Percentiles rank a stretch among this genome's conserved stretches.
phyloP scores from a whole-genome alignment of 1,140 invertebrate species.

The Trachymyrmex septentrionalis region DNA sequence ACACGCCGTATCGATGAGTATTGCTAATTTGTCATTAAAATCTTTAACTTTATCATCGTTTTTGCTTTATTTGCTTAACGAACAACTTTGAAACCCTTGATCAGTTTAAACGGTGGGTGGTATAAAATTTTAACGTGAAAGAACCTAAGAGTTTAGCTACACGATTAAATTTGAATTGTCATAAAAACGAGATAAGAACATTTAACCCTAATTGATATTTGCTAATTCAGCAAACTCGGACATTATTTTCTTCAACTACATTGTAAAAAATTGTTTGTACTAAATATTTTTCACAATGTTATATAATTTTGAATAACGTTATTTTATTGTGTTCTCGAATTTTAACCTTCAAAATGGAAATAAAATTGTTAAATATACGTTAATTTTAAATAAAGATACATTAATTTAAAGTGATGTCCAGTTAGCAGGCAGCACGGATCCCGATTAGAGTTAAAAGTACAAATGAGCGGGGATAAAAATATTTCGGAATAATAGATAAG shows the following conservation, averaged over 20 bases:
- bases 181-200: background rate
- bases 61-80: background rate
- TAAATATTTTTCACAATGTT: too few relatives aligned
- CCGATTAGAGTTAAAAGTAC: background rate
- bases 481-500: background rate
- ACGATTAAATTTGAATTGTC: background rate
- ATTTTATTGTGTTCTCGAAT: too few relatives aligned
- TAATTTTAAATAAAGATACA: too few relatives aligned
- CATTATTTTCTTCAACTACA: too few relatives aligned
- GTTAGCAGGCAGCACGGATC: too few relatives aligned
- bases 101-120: background rate
- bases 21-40: background rate
- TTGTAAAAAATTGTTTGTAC: too few relatives aligned
- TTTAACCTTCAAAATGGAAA: too few relatives aligned
- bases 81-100: background rate
- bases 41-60: background rate
- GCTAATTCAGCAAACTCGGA: too few relatives aligned
- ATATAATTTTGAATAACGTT: too few relatives aligned
- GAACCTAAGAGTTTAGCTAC: background rate
- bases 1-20: background rate
- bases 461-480: background rate
- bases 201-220: background rate
- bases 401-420: too few relatives aligned
- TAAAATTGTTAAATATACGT: too few relatives aligned
- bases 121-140: background rate